Base-by-base conservation (phyloP, 2,113 vertebrate species). In the Muscicapa adusta region DNA sequence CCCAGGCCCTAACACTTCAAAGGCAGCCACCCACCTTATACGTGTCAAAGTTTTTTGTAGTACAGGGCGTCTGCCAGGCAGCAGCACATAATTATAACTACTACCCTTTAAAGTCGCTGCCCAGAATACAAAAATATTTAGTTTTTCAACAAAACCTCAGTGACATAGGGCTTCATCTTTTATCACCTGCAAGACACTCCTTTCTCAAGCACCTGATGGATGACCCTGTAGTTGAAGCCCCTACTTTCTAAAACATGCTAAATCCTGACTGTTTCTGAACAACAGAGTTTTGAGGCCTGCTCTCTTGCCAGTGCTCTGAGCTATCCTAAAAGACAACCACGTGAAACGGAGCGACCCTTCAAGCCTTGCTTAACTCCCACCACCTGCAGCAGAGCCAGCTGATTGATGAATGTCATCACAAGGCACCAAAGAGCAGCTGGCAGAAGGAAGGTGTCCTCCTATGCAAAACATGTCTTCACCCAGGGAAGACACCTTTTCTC, bases 341-440 rank as follows among this genome's bases (percentile, higher is more conserved):
- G 33, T 34, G 12, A 20, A 57, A 68, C n/a, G 43, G 25, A 54
- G 34, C 0, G 0, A 81, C 13, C 11, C n/a, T 61, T 56, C 0
- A 0, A 73, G 45, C 11, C 48, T 8, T 4, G 4, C 43, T 28
- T 9, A 53, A 73, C 31, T 54, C 53, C 58, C 62, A 47, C 12
- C 73, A 81, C 57, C 80, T 61, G 54, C 53, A 63, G 47, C 16
- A 73, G 22, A 76, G n/a, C 65, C 42, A 54, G n/a, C 36, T 26
- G 51, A 62, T 0, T 7, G 56, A 43, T 2, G 34, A 63, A 0
- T 8, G 50, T 1, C 40, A 67, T 1, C 38, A 60, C 10, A 12
- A 58, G 19, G 54, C 28, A 56, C n/a, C 45, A 4, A 88, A 73
- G 16, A 12, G 7, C 36, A 50, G 6, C 0, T 8, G 12, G 33